Evolutionary conservation across 2,888 invertebrate species (phyloP).

Genomic region (Prosapia bicincta): DNA sequence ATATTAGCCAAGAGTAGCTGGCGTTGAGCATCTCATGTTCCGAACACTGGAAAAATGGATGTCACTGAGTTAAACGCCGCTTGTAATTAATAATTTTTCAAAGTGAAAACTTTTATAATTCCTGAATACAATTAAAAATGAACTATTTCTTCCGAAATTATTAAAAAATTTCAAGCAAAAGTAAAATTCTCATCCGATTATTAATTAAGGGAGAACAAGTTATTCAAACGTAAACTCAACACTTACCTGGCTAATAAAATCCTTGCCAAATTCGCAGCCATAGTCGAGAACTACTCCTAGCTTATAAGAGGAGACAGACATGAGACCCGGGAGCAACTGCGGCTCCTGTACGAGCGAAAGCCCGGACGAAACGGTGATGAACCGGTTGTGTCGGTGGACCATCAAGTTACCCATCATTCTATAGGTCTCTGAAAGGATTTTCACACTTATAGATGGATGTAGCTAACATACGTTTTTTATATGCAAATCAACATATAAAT

Average conservation of each 20-base stretch:
- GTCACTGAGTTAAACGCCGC: too few relatives aligned
- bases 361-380: conserved; percentile 4
- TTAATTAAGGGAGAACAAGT: too few relatives aligned
- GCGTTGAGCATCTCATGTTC: conserved; percentile 14
- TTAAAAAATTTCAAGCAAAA: too few relatives aligned
- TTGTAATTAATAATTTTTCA: too few relatives aligned
- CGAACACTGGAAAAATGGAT: conserved; percentile 18
- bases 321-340: not conserved
- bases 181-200: too few relatives aligned
- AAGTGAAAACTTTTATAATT: too few relatives aligned
- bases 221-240: too few relatives aligned
- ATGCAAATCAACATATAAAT: too few relatives aligned
- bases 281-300: conserved; percentile 26
- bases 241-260: conserved; percentile 35
- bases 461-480: too few relatives aligned
- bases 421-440: conserved; percentile 8
- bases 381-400: not conserved
- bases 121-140: too few relatives aligned
- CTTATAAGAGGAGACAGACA: conserved; percentile 6
- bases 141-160: too few relatives aligned
- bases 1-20: conserved; percentile 14
- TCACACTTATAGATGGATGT: too few relatives aligned
- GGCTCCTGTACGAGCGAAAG: not conserved
- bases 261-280: conserved; percentile 23
- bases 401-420: conserved; percentile 5